Conservation (phyloP, 2,888 invertebrate species). For the Melanotus villosus region DNA sequence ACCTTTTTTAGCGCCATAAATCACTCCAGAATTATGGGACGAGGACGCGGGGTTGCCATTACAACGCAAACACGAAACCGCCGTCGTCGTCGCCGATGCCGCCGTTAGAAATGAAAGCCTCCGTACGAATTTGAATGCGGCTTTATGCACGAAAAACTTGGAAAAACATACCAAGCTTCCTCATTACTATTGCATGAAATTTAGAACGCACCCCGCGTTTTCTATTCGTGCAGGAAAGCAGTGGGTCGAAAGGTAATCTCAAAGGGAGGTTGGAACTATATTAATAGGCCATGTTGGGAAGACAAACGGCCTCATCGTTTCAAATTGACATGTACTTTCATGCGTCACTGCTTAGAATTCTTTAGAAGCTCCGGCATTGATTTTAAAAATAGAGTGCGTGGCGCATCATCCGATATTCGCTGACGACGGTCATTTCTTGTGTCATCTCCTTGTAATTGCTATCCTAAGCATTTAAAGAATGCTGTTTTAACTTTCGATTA, state of each 20-base stretch:
- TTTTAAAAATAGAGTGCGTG: constrained; percentile 39
- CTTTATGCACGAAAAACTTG: constrained; percentile 41
- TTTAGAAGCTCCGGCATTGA: constrained; percentile 38
- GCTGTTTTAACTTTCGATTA: constrained; percentile 6
- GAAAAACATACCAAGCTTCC: constrained; percentile 45
- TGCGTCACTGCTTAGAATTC: constrained; percentile 47
- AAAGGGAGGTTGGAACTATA: constrained; percentile 42
- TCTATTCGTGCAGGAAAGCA: constrained; percentile 34
- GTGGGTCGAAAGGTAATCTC: constrained; percentile 44
- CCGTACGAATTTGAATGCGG: constrained; percentile 28
- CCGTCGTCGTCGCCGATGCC: neutral
- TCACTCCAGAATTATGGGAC: constrained; percentile 43
- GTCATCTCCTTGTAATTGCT: constrained; percentile 19
- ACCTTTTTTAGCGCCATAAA: constrained; percentile 55
- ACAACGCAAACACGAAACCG: constrained; percentile 24
- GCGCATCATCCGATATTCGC: neutral
- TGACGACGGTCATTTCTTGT: constrained; percentile 3
- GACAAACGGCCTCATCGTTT: constrained; percentile 49
- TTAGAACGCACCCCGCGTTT: constrained; percentile 22
- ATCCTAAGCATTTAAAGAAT: neutral
- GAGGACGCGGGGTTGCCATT: neutral
- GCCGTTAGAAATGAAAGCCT: too few species aligned
- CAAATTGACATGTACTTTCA: constrained; percentile 52
- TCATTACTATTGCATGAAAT: constrained; percentile 45
- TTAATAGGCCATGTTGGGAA: constrained; percentile 49